These are phyloP conservation scores for Tetranychus urticae DNA, from an alignment of 1,140 invertebrate species.

Conservation along the genomic window DNA sequence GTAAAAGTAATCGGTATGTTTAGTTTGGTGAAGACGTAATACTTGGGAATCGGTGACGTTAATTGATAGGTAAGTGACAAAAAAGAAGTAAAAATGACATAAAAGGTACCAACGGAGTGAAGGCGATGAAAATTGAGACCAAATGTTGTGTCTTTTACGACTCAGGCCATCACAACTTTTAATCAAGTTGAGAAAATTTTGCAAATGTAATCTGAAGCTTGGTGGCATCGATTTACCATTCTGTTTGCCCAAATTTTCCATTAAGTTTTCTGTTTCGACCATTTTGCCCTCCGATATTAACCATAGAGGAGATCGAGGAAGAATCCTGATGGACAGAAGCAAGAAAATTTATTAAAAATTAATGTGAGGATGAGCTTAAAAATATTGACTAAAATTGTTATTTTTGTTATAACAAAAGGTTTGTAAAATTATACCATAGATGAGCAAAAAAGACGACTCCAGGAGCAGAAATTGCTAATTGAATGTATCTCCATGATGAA, in stretches of 20 bases:
- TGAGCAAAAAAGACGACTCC: constrained; percentile 22
- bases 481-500: constrained; percentile 24
- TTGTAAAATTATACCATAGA: constrained; percentile 16
- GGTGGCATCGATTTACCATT: constrained; percentile 5
- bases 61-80: not conserved
- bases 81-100: constrained; percentile 7
- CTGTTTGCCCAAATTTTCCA: constrained; percentile 1
- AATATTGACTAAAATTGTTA: too few relatives aligned
- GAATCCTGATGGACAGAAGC: not conserved
- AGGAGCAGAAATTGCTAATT: constrained; percentile 23
- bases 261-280: constrained; percentile 2
- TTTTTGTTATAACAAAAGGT: not conserved
- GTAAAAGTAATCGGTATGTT: constrained; percentile 3
- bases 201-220: constrained; percentile 1
- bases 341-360: not conserved
- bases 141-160: not conserved
- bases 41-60: constrained; percentile 3
- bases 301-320: constrained; percentile 12
- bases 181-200: constrained; percentile 1
- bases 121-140: constrained; percentile 2
- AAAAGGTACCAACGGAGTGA: constrained; percentile 7
- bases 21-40: constrained; percentile 2
- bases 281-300: constrained; percentile 7
- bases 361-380: not conserved
- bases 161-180: not conserved